Conservation (phyloP, 2,113 vertebrate genomes). For the Ardeotis arabs region DNA sequence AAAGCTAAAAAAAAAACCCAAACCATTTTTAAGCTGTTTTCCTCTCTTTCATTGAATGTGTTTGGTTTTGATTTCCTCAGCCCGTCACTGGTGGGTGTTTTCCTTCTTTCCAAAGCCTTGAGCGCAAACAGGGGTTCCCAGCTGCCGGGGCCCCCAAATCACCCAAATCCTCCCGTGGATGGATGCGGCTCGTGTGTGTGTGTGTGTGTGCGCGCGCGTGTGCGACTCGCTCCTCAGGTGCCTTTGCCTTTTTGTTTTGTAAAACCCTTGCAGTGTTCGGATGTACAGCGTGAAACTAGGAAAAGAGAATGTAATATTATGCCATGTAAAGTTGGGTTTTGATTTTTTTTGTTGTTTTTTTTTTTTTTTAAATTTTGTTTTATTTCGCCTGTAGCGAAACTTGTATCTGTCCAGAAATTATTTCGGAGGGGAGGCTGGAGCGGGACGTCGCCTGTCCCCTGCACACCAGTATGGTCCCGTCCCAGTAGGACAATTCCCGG, state of each 20-base stretch:
- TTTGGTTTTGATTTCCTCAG: not conserved
- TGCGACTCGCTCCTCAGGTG: constrained; percentile 55
- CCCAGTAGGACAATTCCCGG: not conserved
- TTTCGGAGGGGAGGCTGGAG: not conserved
- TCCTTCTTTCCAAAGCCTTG: not conserved
- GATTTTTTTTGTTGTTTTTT: not conserved
- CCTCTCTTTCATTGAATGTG: not conserved
- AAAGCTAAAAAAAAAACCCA: not conserved
- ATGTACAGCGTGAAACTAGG: constrained; percentile 39
- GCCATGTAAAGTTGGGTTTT: not conserved
- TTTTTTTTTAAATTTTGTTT: not conserved
- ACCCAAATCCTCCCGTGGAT: not conserved
- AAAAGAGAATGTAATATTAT: constrained; percentile 17
- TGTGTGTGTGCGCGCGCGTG: too few relatives aligned
- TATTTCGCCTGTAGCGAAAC: not conserved
- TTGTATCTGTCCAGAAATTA: rapidly evolving
- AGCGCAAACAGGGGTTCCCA: not conserved
- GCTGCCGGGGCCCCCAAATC: not conserved
- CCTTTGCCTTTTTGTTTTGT: constrained; percentile 52
- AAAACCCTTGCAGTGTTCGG: constrained; percentile 27
- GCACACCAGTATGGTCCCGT: not conserved
- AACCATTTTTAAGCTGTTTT: not conserved
- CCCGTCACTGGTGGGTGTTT: not conserved
- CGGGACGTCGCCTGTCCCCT: rapidly evolving
- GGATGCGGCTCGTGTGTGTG: not conserved